A percentile compares a stretch with the other conserved stretches of the same genome.
Evolutionary conservation across 2,797 vertebrate species (phyloP).

Genomic region (Dallia pectoralis): DNA sequence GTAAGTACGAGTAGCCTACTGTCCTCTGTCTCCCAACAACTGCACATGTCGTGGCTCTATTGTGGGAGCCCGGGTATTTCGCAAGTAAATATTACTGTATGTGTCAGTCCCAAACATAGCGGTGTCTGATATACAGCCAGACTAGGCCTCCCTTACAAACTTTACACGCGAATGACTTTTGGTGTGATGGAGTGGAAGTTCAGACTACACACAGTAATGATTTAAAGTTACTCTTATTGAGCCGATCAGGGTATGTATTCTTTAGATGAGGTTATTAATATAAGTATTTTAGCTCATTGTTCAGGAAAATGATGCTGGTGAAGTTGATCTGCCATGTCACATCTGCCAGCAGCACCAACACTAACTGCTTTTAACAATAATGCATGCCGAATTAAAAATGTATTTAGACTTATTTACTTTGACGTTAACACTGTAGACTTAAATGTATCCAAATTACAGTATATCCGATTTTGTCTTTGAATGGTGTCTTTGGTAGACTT

Average conservation of each 20-base stretch:
- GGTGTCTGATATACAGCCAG: neutral
- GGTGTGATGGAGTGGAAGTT: neutral
- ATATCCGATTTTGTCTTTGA: neutral
- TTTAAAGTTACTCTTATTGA: neutral
- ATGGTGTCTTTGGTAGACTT: neutral
- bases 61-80: neutral
- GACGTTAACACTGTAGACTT: slow-evolving; percentile 1
- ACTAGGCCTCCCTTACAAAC: neutral
- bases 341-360: neutral
- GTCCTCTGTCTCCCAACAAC: slow-evolving; percentile 13
- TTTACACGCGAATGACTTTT: neutral
- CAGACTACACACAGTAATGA: neutral
- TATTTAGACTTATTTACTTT: neutral
- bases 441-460: neutral
- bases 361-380: neutral
- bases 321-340: neutral
- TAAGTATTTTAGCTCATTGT: neutral
- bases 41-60: neutral
- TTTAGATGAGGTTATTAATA: neutral
- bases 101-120: neutral
- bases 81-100: slow-evolving; percentile 17
- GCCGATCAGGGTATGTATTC: neutral
- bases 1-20: slow-evolving; percentile 71
- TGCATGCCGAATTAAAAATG: neutral
- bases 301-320: neutral